Percentiles rank a stretch among this genome's conserved stretches.
Conservation (phyloP, 2,113 vertebrate genomes). For the Melanerpes aurifrons region DNA sequence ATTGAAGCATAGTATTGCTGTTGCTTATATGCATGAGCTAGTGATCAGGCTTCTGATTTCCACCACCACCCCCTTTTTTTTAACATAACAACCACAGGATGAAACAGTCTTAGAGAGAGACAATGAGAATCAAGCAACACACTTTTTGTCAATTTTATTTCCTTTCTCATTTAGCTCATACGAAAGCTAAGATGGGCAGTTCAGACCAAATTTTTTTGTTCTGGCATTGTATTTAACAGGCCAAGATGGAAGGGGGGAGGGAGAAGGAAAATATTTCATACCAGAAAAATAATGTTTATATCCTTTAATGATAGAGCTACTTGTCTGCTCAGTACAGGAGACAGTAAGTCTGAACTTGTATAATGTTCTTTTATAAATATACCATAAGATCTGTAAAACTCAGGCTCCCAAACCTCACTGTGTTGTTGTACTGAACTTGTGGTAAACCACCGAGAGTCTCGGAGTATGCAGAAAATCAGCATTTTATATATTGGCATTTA, state of each 20-base stretch:
- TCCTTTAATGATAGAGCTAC: not conserved
- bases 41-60: not conserved
- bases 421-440: not conserved
- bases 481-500: not conserved
- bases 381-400: not conserved
- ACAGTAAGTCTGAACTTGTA: conserved; percentile 2
- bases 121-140: not conserved
- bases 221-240: not conserved
- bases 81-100: not conserved
- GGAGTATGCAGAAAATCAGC: not conserved
- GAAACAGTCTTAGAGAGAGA: not conserved
- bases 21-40: not conserved
- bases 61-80: not conserved
- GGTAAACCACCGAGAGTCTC: not conserved
- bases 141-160: not conserved
- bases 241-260: not conserved
- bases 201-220: not conserved
- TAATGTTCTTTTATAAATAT: not conserved
- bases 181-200: not conserved
- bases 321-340: not conserved
- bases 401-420: not conserved
- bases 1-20: not conserved
- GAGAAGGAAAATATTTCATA: not conserved
- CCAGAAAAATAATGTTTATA: not conserved
- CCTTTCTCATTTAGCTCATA: not conserved